Base-by-base conservation (phyloP, 92 coral and sea anemone genomes). In the Epizoanthus scotinus region DNA sequence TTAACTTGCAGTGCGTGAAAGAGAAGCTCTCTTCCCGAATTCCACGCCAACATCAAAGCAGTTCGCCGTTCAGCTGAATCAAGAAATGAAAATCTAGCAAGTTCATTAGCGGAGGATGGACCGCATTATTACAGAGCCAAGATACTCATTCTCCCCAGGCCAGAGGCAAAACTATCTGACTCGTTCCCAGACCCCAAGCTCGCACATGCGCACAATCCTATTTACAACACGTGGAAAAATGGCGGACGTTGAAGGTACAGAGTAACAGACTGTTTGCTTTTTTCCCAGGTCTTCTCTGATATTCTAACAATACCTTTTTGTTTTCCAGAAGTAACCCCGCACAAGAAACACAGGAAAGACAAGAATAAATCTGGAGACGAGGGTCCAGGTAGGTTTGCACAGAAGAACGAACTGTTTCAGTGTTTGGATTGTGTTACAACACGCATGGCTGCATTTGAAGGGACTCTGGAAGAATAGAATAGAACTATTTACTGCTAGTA, bases 271-370 rank as follows among this genome's bases (percentile, higher is more conserved):
- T 28, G 0, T 62, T 20, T 67, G 31, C 18, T 53, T 20, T 8
- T 57, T 22, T n/a, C 26, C 31, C 40, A 26, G n/a, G 22, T 68
- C 68, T 19, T 44, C 14, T 63, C 17, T 27, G 15, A 28, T 73
- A 36, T 55, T 73, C 58, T 19, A 56, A 73, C 44, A 8, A 20
- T 31, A 17, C 31, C 2, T 73, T 20, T 22, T 73, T 44, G 17
- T 84, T 61, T 63, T n/a, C 42, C 34, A 87, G 92, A 82, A 31
- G 86, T 71, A 64, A 85, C 85, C 19, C 79, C 92, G 6, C 93
- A 80, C 21, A 92, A 92, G 92, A 92, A 92, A 68, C 90, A 90
- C 84, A 90, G 87, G 82, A 92, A 92, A 29, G 92, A 89, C 52
- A 92, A 89, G 49, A 86, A 53, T 8, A 87, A 85, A 60, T 58